Evolutionary conservation across 2,888 invertebrate species (phyloP), one percentile per base, ranked within the genome.

Genomic region (Pandemis heparana): DNA sequence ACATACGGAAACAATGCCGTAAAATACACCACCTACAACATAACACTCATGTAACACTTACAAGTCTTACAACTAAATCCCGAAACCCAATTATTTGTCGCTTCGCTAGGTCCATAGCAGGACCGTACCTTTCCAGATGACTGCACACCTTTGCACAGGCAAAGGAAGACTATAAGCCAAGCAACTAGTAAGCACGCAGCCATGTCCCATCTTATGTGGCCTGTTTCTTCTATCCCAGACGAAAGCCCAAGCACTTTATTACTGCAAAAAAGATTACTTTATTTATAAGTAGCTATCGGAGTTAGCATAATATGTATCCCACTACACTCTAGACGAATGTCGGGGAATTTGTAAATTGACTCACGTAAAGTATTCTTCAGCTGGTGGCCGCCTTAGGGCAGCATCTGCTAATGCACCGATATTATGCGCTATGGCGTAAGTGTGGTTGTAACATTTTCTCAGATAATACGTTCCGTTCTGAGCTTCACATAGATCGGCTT

Each of bases 131-230:
- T 97, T 80, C 97, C 97, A 23, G 97, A 97, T 75, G 96, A 97
- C 87, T 97, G 97, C 12, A 97, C 97, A 43, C 97, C 97, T 90
- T 97, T 97, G 89, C 96, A 97, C 59, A 97, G 94, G 81, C 97
- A 97, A 61, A 97, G 93, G 83, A 97, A 97, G 32, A 97, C 97
- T 77, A 97, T 96, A 70, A 96, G 85, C 98, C 98, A 98, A 71
- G 97, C 97, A 70, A 96, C 92, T 1, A 97, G 92, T 12, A 98
- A 94, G 85, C 97, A 97, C 5, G 96, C 89, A 5, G 97, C 97
- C 91, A 98, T 95, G 72, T 96, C 95, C 90, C 95, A 95, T 75
- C 95, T 95, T 75, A 97, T 95, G 75, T 94, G 94, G 38, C 96
- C 96, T 0, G 96, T 96, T 79, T 96, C 96, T 85, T 96, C 96